Conservation (phyloP, 2,113 vertebrate genomes). For the Aphelocoma coerulescens region DNA sequence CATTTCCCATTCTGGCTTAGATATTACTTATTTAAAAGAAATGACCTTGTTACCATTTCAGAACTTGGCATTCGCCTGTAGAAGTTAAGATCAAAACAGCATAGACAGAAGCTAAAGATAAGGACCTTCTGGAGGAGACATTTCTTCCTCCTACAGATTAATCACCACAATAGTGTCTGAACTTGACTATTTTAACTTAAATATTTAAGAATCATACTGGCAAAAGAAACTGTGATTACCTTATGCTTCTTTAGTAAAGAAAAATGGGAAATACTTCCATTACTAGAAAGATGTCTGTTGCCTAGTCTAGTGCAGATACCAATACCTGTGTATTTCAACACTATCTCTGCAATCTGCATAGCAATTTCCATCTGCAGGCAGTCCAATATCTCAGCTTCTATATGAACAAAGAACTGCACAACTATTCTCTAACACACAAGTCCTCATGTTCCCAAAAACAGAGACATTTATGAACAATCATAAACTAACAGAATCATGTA, state of each 20-base stretch:
- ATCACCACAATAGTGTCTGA: background rate
- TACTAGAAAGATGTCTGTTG: background rate
- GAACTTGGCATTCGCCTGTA: background rate
- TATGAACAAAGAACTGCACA: background rate
- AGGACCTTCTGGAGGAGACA: background rate
- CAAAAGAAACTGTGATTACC: background rate
- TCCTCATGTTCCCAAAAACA: background rate
- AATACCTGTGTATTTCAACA: background rate
- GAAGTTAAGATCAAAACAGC: background rate
- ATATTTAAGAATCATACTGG: background rate
- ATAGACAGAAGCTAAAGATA: background rate
- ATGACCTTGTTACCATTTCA: background rate
- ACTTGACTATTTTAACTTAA: background rate
- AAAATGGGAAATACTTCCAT: background rate
- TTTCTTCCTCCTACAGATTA: background rate
- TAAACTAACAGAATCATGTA: rapidly evolving
- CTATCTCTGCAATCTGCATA: background rate
- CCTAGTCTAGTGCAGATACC: background rate
- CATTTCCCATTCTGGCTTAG: background rate
- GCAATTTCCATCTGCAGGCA: background rate
- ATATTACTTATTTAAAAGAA: conserved; percentile 25
- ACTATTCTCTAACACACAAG: background rate
- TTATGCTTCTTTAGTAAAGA: background rate
- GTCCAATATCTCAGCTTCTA: background rate
- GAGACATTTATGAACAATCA: background rate